Evolutionary conservation across 2,888 invertebrate species (phyloP), one percentile per base, ranked within the genome.

Genomic region (Muscina levida): DNA sequence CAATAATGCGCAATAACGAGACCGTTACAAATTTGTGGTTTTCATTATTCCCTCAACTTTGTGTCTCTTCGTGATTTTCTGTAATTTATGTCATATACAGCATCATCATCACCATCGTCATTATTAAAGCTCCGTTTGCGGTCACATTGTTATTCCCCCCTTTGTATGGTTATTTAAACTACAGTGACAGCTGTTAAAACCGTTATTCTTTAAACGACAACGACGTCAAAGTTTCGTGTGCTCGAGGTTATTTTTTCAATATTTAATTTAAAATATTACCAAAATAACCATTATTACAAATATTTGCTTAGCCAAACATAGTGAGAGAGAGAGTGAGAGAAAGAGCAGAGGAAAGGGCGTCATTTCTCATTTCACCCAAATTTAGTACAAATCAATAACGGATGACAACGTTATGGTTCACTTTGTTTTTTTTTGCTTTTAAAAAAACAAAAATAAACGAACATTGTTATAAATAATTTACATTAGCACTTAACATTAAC

Each of bases 281-380:
- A 39, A 59, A 59, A 39, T 37, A 39, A 39, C 37, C 17, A 26
- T 59, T 53, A 22, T 26, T 19, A 51, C 51, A 51, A 57, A 57
- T 15, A 57, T 57, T 26, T 26, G 19, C 51, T 46, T 46, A 15
- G 17, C 46, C 15, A 15, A 5, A n/a, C n/a, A n/a, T n/a, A n/a
- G n/a, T n/a, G n/a, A n/a, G n/a, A n/a, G n/a, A n/a, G 17, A 2
- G 46, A 46, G 46, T 17, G 2, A 22, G 48, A 6, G 4, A n/a
- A n/a, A 44, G 44, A 2, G 44, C 44, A 44, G n/a, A n/a, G n/a
- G n/a, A n/a, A n/a, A n/a, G 44, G 13, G 44, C 10, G 44, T 10
- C 44, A 11, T 15, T 46, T 17, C 1, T 46, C 46, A 10, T 48
- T 48, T 48, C 48, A 48, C 48, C 48, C 48, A 48, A 48, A 48